Conservation (phyloP, 2,113 vertebrate species). For the Cisticola juncidis region DNA sequence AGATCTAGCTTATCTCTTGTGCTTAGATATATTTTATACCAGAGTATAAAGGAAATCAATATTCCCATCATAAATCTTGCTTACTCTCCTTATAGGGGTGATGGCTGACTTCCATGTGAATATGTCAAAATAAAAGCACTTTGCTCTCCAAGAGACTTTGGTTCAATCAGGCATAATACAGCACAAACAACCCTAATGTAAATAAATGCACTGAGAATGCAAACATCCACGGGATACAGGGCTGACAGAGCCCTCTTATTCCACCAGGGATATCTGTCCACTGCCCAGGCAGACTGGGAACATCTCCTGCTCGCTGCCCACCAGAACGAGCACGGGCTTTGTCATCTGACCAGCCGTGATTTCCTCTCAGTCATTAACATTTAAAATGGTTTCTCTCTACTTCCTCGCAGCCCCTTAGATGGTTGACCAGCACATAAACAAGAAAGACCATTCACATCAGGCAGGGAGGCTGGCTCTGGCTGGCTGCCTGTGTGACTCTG, state of each 20-base stretch:
- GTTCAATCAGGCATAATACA: slow-evolving; percentile 51
- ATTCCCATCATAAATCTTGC: slow-evolving; percentile 64
- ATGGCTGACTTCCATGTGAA: slow-evolving; percentile 53
- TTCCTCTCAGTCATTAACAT: background rate
- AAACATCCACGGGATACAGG: background rate
- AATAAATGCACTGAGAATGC: slow-evolving; percentile 31
- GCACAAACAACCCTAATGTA: slow-evolving; percentile 45
- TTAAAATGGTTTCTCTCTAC: slow-evolving; percentile 34
- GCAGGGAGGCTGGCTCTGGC: background rate
- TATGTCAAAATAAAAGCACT: slow-evolving; percentile 62
- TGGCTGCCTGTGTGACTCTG: background rate
- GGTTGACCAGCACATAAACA: background rate
- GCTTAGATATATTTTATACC: slow-evolving; percentile 60
- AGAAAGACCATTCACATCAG: background rate
- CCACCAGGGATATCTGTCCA: background rate
- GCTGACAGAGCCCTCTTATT: background rate
- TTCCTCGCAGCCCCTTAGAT: background rate
- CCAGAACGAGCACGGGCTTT: rapidly evolving
- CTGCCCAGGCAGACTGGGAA: background rate
- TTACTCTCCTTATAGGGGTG: slow-evolving; percentile 42
- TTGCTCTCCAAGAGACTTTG: slow-evolving; percentile 42
- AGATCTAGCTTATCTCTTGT: slow-evolving; percentile 41
- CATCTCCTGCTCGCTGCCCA: background rate
- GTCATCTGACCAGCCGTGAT: background rate
- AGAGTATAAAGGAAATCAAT: slow-evolving; percentile 69